phyloP scores from a whole-genome alignment of 2,113 vertebrate genomes.

The Rhinogobius similis region DNA sequence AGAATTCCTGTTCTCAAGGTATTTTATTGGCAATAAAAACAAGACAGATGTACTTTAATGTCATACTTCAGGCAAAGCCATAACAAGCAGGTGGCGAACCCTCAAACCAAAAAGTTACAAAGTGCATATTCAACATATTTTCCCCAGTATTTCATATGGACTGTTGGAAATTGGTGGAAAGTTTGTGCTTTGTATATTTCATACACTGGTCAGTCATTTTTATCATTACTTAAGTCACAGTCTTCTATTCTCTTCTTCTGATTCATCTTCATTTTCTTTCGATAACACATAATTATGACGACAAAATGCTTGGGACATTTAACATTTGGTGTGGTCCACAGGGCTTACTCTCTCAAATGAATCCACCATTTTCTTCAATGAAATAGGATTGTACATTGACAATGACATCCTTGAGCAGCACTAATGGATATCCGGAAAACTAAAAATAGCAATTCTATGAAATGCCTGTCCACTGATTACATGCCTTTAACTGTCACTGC shows the following conservation, averaged over 20 bases:
- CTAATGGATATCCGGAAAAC: slow-evolving; percentile 10
- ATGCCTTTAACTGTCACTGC: background rate
- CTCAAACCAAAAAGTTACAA: background rate
- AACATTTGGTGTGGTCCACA: too few relatives aligned
- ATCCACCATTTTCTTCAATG: background rate
- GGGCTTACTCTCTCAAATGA: background rate
- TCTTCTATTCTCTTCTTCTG: background rate
- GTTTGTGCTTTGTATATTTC: background rate
- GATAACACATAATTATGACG: slow-evolving; percentile 6
- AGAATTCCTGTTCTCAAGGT: too few relatives aligned
- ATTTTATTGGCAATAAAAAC: too few relatives aligned
- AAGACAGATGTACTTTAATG: background rate
- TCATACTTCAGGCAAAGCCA: background rate
- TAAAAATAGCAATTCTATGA: background rate
- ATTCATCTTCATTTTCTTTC: background rate
- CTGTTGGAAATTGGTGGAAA: background rate
- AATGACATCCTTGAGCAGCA: slow-evolving; percentile 22
- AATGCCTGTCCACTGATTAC: background rate
- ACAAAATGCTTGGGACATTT: too few relatives aligned
- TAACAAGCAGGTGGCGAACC: too few relatives aligned
- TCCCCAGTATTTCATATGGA: too few relatives aligned
- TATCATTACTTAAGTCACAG: background rate
- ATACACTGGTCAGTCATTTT: background rate
- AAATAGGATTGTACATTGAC: background rate
- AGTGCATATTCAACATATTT: background rate